Evolutionary conservation across 2,888 invertebrate species (phyloP).

Genomic region (Chloromyia formosa): DNA sequence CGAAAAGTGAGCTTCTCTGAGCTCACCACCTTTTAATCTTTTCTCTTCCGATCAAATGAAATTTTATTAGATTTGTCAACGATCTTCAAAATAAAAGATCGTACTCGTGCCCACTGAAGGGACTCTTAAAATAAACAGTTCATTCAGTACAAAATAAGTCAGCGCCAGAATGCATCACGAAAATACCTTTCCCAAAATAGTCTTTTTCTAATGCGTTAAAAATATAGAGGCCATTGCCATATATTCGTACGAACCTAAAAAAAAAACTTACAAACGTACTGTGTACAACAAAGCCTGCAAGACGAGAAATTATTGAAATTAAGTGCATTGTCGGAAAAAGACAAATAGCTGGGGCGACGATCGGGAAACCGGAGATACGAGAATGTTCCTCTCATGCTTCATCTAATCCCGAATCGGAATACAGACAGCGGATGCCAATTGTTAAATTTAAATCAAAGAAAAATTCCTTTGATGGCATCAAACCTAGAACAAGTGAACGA

Average conservation of each 20-base stretch:
- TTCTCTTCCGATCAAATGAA: not conserved
- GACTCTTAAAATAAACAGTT: conserved; percentile 21
- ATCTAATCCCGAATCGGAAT: not conserved
- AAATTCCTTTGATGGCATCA: conserved; percentile 33
- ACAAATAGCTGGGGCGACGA: not conserved
- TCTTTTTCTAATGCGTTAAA: conserved; percentile 12
- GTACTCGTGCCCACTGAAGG: not conserved
- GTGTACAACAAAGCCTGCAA: too few species aligned
- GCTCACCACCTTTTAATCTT: too few species aligned
- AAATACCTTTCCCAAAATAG: conserved; percentile 34
- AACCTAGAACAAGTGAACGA: not conserved
- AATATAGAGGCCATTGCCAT: conserved; percentile 11
- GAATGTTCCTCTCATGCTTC: not conserved
- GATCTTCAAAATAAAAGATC: conserved; percentile 8
- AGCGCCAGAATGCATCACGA: conserved; percentile 31
- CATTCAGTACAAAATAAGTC: conserved; percentile 22
- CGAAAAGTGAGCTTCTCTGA: too few species aligned
- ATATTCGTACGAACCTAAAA: not conserved
- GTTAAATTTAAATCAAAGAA: conserved; percentile 25
- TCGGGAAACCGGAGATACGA: not conserved
- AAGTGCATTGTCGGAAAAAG: not conserved
- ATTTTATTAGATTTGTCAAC: not conserved
- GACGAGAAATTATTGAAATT: not conserved
- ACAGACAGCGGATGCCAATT: conserved; percentile 11
- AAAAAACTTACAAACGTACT: not conserved